A percentile compares a stretch with the other conserved stretches of the same genome.
Conservation (phyloP, 2,888 invertebrate species). For the Apeira syringaria region DNA sequence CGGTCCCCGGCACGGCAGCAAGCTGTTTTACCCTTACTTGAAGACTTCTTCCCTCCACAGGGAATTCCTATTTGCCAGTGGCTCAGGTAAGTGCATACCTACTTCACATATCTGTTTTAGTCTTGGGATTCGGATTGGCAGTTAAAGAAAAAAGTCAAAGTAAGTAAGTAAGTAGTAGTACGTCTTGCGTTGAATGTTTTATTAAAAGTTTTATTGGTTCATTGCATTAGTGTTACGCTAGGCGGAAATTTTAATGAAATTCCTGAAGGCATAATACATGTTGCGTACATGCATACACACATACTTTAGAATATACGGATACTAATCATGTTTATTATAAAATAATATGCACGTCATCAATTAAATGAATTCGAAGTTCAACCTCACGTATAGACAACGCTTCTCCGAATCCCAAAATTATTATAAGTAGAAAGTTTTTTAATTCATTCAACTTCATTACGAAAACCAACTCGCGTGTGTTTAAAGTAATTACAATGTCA, state of each 20-base stretch:
- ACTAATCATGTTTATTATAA: too few relatives aligned
- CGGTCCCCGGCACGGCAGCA: conserved; percentile 65
- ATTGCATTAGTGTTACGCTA: too few relatives aligned
- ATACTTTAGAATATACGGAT: too few relatives aligned
- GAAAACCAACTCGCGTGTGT: conserved; percentile 57
- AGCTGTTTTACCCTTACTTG: conserved; percentile 84
- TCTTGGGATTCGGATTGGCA: too few relatives aligned
- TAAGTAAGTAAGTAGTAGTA: too few relatives aligned
- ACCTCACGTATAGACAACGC: conserved; percentile 22
- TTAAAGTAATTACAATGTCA: conserved; percentile 62
- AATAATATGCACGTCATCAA: background rate
- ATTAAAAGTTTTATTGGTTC: too few relatives aligned
- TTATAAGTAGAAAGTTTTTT: conserved; percentile 47
- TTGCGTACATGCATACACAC: too few relatives aligned
- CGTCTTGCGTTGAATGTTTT: too few relatives aligned
- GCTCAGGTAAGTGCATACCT: conserved; percentile 71
- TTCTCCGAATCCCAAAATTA: conserved; percentile 36
- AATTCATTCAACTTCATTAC: conserved; percentile 50
- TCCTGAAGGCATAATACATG: too few relatives aligned
- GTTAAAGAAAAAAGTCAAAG: too few relatives aligned
- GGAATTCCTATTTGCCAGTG: conserved; percentile 83
- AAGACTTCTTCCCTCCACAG: conserved; percentile 84
- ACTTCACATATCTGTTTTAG: too few relatives aligned
- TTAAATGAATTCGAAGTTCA: conserved; percentile 8
- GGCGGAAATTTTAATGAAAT: too few relatives aligned